These are phyloP conservation scores for Pseudorhombus dupliciocellatus DNA, from an alignment of 2,113 vertebrate genomes.

Conservation along the genomic window DNA sequence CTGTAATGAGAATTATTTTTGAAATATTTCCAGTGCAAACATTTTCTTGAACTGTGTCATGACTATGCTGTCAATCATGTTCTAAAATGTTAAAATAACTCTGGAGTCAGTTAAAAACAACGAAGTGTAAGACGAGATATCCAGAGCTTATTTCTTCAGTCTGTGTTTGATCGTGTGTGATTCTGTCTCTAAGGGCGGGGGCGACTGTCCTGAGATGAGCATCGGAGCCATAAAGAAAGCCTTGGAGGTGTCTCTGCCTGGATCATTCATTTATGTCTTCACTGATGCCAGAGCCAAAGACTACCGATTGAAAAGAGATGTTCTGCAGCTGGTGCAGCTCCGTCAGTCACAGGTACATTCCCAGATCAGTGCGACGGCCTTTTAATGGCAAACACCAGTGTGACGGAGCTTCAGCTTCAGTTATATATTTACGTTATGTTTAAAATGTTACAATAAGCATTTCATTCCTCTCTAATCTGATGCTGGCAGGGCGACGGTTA, in stretches of 20 bases:
- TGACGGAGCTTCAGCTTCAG: background rate
- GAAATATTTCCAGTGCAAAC: background rate
- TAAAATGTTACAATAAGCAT: conserved; percentile 6
- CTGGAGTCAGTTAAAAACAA: background rate
- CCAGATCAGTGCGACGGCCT: background rate
- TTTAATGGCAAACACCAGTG: background rate
- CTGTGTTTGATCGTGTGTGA: conserved; percentile 16
- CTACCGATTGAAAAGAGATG: conserved; percentile 84
- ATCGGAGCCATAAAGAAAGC: conserved; percentile 90
- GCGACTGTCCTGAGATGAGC: conserved; percentile 96
- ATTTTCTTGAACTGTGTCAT: background rate
- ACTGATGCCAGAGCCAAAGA: conserved; percentile 95
- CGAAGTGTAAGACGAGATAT: conserved; percentile 5
- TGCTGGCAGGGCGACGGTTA: background rate
- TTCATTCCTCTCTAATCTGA: conserved; percentile 2
- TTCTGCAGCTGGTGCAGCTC: conserved; percentile 88
- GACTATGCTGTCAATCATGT: no score
- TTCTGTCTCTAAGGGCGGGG: conserved; percentile 85
- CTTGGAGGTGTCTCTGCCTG: conserved; percentile 86
- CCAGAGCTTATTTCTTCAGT: background rate
- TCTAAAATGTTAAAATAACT: background rate
- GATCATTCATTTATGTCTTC: conserved; percentile 94
- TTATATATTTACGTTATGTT: background rate
- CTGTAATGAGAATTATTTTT: background rate
- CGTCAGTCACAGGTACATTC: conserved; percentile 89